Evolutionary conservation across 2,797 vertebrate genomes (phyloP).

Genomic region (Gymnocypris eckloni): DNA sequence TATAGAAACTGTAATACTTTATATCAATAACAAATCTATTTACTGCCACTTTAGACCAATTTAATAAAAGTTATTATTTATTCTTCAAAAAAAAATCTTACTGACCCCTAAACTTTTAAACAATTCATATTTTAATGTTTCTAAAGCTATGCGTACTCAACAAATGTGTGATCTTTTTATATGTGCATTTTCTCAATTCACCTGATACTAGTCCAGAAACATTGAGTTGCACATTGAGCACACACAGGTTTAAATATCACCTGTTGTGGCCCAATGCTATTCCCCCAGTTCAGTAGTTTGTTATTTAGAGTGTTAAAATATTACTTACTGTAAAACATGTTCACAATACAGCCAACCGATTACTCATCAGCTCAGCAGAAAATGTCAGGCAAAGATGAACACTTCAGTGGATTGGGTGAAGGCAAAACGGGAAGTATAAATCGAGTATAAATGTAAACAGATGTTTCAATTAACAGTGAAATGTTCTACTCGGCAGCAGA

Average conservation of each 20-base stretch:
- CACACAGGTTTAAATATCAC: background rate
- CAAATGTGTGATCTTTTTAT: background rate
- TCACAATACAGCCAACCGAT: background rate
- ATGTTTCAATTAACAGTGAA: constrained; percentile 50
- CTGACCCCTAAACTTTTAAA: too few relatives aligned
- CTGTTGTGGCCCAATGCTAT: background rate
- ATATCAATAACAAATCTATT: too few relatives aligned
- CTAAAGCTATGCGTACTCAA: background rate
- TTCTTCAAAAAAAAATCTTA: too few relatives aligned
- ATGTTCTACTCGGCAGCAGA: constrained; percentile 42
- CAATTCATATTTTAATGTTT: background rate
- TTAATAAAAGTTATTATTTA: too few relatives aligned
- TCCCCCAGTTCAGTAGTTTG: background rate
- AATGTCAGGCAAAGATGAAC: constrained; percentile 14
- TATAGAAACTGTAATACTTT: background rate
- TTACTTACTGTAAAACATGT: background rate
- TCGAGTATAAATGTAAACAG: constrained; percentile 57
- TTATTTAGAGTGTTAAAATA: background rate
- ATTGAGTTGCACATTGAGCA: background rate
- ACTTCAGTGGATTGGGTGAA: constrained; percentile 20
- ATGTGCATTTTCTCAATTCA: background rate
- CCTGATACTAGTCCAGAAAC: background rate
- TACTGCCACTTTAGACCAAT: too few relatives aligned
- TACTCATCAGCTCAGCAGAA: constrained; percentile 33
- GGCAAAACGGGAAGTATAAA: constrained; percentile 19